Conservation (phyloP, 2,888 invertebrate genomes). For the Drepana falcataria region DNA sequence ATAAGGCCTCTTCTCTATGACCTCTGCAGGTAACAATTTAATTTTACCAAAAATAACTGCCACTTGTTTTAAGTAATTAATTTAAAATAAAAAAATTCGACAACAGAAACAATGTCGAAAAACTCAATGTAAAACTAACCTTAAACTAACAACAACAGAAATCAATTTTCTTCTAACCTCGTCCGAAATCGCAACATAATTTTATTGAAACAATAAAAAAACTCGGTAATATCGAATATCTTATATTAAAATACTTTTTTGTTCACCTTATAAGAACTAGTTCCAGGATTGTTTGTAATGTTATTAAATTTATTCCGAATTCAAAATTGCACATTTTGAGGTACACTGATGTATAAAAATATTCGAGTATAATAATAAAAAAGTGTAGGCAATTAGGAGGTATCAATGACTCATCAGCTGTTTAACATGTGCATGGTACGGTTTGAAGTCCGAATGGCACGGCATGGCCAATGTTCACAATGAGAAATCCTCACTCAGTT, state of each 20-base stretch:
- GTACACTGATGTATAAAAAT: constrained; percentile 36
- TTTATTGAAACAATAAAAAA: neutral
- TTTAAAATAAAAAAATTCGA: constrained; percentile 21
- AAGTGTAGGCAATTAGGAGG: constrained; percentile 28
- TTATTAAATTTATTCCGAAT: neutral
- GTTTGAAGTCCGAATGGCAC: constrained; percentile 11
- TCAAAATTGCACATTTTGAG: constrained; percentile 10
- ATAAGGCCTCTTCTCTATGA: constrained; percentile 61
- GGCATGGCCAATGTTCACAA: constrained; percentile 19
- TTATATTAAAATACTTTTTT: neutral
- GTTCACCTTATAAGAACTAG: neutral
- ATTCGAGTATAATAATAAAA: constrained; percentile 31
- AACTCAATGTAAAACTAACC: constrained; percentile 1
- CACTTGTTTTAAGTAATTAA: neutral
- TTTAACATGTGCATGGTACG: constrained; percentile 15
- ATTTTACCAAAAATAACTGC: neutral
- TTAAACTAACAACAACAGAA: constrained; percentile 10
- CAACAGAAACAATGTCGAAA: constrained; percentile 31
- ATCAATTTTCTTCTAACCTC: constrained; percentile 1
- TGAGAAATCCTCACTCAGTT: constrained; percentile 42
- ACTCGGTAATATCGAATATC: neutral
- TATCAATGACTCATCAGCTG: constrained; percentile 22
- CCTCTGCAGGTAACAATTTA: constrained; percentile 16
- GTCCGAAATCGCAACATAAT: constrained; percentile 1
- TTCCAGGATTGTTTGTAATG: neutral